Evolutionary conservation across 2,888 invertebrate genomes (phyloP).

Genomic region (Xestia rhomboidea): DNA sequence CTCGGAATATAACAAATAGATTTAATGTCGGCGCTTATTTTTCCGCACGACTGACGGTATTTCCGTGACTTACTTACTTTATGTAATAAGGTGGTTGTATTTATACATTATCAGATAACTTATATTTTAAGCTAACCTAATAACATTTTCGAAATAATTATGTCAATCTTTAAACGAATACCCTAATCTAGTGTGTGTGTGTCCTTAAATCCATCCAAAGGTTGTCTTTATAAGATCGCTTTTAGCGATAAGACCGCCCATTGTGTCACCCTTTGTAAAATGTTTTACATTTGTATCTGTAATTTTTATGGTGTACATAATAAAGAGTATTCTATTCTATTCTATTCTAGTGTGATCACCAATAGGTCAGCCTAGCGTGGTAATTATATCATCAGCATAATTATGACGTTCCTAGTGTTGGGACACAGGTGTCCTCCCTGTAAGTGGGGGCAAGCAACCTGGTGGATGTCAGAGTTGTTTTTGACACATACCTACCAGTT

Average conservation of each 20-base stretch:
- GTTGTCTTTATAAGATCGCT: no score
- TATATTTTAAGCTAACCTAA: neutral
- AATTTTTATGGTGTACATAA: no score
- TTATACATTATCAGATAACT: neutral
- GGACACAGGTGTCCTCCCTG: neutral
- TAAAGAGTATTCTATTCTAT: no score
- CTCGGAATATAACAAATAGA: slow-evolving; percentile 21
- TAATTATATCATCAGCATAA: neutral
- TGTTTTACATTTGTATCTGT: no score
- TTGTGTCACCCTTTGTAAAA: no score
- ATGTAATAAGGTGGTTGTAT: neutral
- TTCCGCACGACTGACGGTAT: slow-evolving; percentile 4
- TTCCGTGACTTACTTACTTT: neutral
- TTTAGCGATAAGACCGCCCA: no score
- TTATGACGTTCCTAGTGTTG: neutral
- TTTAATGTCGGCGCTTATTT: slow-evolving; percentile 10
- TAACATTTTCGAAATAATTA: neutral
- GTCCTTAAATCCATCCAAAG: no score
- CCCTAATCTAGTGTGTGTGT: neutral
- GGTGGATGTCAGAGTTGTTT: neutral
- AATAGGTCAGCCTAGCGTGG: neutral
- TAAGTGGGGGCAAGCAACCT: neutral
- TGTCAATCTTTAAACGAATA: neutral
- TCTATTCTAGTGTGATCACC: neutral
- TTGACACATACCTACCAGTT: neutral